Conservation (phyloP, 1,140 invertebrate species). For the Anastrepha obliqua region DNA sequence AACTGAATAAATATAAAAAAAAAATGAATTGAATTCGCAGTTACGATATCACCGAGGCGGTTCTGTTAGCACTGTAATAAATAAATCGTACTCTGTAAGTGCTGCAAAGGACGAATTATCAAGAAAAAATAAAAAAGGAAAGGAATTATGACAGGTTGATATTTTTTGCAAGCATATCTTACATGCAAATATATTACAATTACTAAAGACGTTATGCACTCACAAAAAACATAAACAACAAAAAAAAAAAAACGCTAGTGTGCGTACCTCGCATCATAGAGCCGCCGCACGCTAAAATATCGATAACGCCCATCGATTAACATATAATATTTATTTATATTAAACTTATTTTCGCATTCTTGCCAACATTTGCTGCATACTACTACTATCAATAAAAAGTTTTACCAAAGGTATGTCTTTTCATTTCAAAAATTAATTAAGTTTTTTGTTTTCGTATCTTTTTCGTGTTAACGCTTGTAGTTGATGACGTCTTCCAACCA, state of each 20-base stretch:
- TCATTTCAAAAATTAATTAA: constrained; percentile 7
- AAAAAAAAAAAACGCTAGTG: background rate
- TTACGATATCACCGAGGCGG: constrained; percentile 74
- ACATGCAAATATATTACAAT: background rate
- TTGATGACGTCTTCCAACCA: no score
- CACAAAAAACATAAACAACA: background rate
- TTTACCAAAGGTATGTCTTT: constrained; percentile 36
- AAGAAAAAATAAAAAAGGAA: background rate
- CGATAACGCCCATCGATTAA: background rate
- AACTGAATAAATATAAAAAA: constrained; percentile 1
- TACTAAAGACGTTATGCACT: background rate
- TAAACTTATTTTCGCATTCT: background rate
- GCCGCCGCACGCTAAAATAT: background rate
- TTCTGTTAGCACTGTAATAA: constrained; percentile 71
- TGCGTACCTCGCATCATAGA: no score
- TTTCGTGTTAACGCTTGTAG: background rate
- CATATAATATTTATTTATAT: background rate
- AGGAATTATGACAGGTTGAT: background rate
- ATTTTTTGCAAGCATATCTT: background rate
- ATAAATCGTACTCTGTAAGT: background rate
- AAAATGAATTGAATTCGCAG: constrained; percentile 56
- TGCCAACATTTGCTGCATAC: background rate
- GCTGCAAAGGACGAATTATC: background rate
- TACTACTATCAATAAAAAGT: constrained; percentile 25
- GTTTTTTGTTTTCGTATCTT: background rate